Evolutionary conservation across 2,888 invertebrate species (phyloP).

Genomic region (Drosophila melanosoma): DNA sequence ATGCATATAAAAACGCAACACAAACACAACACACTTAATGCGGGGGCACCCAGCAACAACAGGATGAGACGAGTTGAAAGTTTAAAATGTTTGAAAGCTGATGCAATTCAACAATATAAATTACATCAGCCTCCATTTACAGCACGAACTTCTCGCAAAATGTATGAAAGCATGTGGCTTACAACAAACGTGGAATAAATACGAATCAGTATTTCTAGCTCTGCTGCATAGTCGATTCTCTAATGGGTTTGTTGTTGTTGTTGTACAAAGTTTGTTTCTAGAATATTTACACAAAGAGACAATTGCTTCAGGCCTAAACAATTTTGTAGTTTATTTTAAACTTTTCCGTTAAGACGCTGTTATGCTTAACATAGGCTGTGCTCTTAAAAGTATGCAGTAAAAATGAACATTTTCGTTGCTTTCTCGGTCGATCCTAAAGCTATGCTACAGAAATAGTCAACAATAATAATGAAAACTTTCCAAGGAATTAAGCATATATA

Average conservation of each 20-base stretch:
- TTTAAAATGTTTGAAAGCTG: conserved; percentile 47
- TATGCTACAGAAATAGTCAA: conserved; percentile 6
- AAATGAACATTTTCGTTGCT: rapidly evolving
- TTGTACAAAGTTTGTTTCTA: neutral
- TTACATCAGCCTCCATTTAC: conserved; percentile 51
- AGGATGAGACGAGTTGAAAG: conserved; percentile 25
- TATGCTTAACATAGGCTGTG: neutral
- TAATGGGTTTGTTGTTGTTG: neutral
- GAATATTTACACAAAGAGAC: neutral
- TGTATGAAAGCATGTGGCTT: neutral
- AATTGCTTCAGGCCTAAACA: neutral
- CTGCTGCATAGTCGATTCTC: neutral
- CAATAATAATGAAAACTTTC: neutral
- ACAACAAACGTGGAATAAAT: conserved; percentile 10
- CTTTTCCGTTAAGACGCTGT: neutral
- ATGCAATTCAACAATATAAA: conserved; percentile 56
- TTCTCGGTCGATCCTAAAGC: neutral
- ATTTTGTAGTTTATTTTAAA: neutral
- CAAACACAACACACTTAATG: conserved; percentile 23
- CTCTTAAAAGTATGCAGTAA: conserved; percentile 11
- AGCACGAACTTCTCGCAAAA: conserved; percentile 17
- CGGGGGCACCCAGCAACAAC: conserved; percentile 20
- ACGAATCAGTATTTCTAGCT: neutral
- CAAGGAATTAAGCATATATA: neutral
- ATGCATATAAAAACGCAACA: conserved; percentile 22